A percentile compares a stretch with the other conserved stretches of the same genome.
These are phyloP conservation scores for Otolemur crassicaudatus DNA, from an alignment of 2,797 vertebrate genomes.

Conservation along the genomic window DNA sequence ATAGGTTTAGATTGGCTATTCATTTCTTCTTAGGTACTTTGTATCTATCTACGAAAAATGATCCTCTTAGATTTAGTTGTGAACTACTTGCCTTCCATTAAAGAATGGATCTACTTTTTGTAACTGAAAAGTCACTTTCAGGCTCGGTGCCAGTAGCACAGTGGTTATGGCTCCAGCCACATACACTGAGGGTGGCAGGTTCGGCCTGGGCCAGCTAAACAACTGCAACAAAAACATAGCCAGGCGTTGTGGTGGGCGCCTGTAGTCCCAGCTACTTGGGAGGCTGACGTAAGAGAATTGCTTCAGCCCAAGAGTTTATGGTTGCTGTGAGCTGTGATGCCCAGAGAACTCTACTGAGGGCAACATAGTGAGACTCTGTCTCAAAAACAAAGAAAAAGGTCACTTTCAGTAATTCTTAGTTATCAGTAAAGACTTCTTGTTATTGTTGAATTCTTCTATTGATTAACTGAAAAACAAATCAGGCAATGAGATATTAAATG, in stretches of 20 bases:
- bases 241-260: too few species aligned
- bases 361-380: too few species aligned
- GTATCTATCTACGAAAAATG: not conserved
- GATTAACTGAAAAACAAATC: not conserved
- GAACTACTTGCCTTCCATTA: conserved; percentile 6
- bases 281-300: too few species aligned
- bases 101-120: not conserved
- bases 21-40: not conserved
- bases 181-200: too few species aligned
- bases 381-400: not conserved
- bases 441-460: conserved; percentile 1
- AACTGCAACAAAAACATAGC: too few species aligned
- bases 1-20: not conserved
- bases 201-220: too few species aligned
- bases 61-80: not conserved
- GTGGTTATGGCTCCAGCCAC: too few species aligned
- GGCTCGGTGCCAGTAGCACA: not conserved
- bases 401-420: not conserved
- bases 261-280: too few species aligned
- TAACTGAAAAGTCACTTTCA: not conserved
- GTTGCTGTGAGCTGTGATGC: too few species aligned
- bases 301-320: too few species aligned
- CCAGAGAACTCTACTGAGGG: too few species aligned
- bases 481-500: not conserved
- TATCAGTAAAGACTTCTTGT: conserved; percentile 24